Evolutionary conservation across 1,140 invertebrate species (phyloP).

Genomic region (Diorhabda sublineata): DNA sequence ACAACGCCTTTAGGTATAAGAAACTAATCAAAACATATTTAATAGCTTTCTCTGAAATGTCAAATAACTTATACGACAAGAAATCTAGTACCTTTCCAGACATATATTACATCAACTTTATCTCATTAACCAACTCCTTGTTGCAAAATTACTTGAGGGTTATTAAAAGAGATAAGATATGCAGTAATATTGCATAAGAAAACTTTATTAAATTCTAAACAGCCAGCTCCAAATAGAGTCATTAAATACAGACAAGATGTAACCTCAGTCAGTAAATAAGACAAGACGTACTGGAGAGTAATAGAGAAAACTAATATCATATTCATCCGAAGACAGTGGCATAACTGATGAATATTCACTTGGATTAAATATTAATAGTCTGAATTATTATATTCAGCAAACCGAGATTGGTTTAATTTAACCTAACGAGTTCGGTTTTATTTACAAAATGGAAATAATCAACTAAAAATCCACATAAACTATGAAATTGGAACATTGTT

Average conservation of each 20-base stretch:
- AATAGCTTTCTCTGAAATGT: no score
- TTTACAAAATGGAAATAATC: no score
- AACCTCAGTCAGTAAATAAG: background rate
- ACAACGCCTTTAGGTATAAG: no score
- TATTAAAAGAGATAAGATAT: conserved; percentile 3
- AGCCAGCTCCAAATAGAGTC: background rate
- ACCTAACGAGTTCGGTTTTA: no score
- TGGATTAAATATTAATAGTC: no score
- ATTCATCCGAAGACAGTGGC: background rate
- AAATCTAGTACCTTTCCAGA: no score
- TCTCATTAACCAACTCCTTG: background rate
- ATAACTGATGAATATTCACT: background rate
- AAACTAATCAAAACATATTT: no score
- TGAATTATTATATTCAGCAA: no score
- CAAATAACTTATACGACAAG: no score
- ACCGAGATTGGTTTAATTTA: no score
- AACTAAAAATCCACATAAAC: no score
- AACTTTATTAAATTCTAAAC: conserved; percentile 3
- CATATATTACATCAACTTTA: background rate
- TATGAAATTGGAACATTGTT: no score
- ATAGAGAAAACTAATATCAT: conserved; percentile 1
- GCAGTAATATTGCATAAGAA: background rate
- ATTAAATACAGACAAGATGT: conserved; percentile 2
- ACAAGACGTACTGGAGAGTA: conserved; percentile 1
- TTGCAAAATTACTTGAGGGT: background rate